Base-by-base conservation (phyloP, 2,888 invertebrate genomes). In the Epirrhoe tristata region DNA sequence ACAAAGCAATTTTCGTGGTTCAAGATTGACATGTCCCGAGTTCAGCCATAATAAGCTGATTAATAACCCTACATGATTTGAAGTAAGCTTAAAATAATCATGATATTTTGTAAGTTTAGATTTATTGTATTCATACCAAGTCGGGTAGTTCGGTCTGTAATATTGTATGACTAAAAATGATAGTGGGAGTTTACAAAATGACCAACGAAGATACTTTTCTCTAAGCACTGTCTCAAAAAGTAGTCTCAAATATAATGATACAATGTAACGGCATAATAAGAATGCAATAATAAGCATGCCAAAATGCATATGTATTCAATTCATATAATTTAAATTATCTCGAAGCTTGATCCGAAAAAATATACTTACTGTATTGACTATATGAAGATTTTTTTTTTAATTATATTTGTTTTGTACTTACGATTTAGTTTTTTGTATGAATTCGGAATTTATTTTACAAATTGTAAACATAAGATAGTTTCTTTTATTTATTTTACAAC, bases 361-460 rank as follows among this genome's bases (percentile, higher is more conserved):
- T 54, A 32, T 54, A 53, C 14, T 14, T 36, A 36, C 36, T 36
- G 53, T 43, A 51, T 58, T 43, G 54, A 53, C 10, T 17, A 17
- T 10, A 39, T 39, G 39, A 52, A 52, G 46, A 52, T 34, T 63
- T 34, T 16, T 31, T 14, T 52, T 63, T 34, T 10, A 58, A 34
- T 61, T 57, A 53, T 63, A 61, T 71, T 65, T 65, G 54, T 63
- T 53, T 65, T 55, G 66, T 74, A 70, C 67, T 70, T 72, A 69
- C 56, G n/a, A 59, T 53, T 57, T 66, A 59, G 46, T 12, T 17
- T 48, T 58, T 67, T 17, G 48, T 56, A 39, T 67, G 34, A 62
- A 58, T 67, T 62, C 63, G 57, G 48, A 52, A 31, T 51, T 43
- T 24, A 24, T 24, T 24, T 24, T 24, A 24, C 24, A 24, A 24